Base-by-base conservation (phyloP, 1,140 invertebrate species). In the Tetranychus cinnabarinus region DNA sequence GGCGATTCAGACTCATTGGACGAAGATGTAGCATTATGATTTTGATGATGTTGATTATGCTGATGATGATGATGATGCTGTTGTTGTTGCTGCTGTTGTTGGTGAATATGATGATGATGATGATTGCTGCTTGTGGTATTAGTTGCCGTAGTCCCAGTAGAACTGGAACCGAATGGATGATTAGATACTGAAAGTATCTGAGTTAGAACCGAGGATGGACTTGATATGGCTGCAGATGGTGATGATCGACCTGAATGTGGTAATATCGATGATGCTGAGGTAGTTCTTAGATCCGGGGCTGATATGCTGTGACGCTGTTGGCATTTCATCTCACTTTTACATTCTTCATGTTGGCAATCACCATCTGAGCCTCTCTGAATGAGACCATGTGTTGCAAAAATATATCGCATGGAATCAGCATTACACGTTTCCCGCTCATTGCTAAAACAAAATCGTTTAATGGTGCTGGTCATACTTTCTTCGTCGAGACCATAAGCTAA, bases 361-460 rank as follows among this genome's bases (percentile, higher is more conserved):
- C 33, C 42, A 23, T 61, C 42, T 10, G 42, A 58, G 6, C 34
- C 42, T 58, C 23, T 42, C 12, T 42, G 37, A 5, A 34, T 34
- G 5, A 46, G 36, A 39, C 50, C 50, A 52, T 58, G 57, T 10
- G 15, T 15, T 31, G 42, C 57, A 15, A 58, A 58, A 8, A 58
- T 42, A 33, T 23, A 58, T 46, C 57, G 36, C 12, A 58, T 46
- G n/a, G 42, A 45, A 13, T 61, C 36, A 10, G 42, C 23, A 58
- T 36, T 64, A 45, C 50, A 52, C 7, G 59, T 57, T 59, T 67
- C 63, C 48, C 64, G 59, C 15, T 66, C 65, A 59, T 61, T 65
- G 52, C 62, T 66, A 15, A 64, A 56, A 61, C 67, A 68, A 59
- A 68, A 68, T n/a, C 67, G 52, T 65, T 68, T 68, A 57, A 67